A percentile compares a stretch with the other conserved stretches of the same genome.
Evolutionary conservation across 1,140 invertebrate species (phyloP).

Genomic region (Pseudomyrmex pallidus): DNA sequence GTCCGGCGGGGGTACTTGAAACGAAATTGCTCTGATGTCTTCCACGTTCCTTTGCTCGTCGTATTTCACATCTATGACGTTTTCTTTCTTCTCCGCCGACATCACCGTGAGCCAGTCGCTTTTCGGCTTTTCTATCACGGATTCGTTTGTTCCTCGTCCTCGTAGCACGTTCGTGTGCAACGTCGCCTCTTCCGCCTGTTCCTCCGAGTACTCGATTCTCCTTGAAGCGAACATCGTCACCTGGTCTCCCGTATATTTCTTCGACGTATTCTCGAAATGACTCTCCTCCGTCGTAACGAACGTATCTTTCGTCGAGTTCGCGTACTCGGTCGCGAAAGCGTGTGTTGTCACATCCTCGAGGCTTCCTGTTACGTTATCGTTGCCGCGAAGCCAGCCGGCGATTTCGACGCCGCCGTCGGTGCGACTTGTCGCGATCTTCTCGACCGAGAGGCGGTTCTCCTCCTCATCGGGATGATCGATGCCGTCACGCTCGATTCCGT

Average conservation of each 20-base stretch:
- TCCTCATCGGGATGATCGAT: conserved; percentile 72
- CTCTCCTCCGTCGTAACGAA: neutral
- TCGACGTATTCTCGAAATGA: conserved; percentile 50
- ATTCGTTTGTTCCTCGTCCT: neutral
- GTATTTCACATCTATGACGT: conserved; percentile 6
- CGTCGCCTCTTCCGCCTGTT: conserved; percentile 48
- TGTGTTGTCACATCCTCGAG: conserved; percentile 19
- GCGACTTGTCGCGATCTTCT: conserved; percentile 47
- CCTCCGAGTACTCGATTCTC: conserved; percentile 23
- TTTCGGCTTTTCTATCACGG: neutral
- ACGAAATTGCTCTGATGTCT: conserved; percentile 66
- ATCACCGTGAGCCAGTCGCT: conserved; percentile 12
- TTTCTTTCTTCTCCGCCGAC: neutral
- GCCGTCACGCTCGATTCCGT: conserved; percentile 63
- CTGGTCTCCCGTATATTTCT: neutral
- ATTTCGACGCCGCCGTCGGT: conserved; percentile 19
- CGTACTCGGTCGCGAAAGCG: conserved; percentile 12
- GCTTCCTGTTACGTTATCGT: conserved; percentile 18
- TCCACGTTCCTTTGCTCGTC: conserved; percentile 58
- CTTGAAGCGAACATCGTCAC: neutral
- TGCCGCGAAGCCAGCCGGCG: neutral
- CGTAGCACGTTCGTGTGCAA: conserved; percentile 15
- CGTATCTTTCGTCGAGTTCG: conserved; percentile 16
- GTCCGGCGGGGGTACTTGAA: conserved; percentile 58
- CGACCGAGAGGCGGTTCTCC: conserved; percentile 43